phyloP scores from a whole-genome alignment of 2,797 vertebrate genomes.

The Morelia viridis region DNA sequence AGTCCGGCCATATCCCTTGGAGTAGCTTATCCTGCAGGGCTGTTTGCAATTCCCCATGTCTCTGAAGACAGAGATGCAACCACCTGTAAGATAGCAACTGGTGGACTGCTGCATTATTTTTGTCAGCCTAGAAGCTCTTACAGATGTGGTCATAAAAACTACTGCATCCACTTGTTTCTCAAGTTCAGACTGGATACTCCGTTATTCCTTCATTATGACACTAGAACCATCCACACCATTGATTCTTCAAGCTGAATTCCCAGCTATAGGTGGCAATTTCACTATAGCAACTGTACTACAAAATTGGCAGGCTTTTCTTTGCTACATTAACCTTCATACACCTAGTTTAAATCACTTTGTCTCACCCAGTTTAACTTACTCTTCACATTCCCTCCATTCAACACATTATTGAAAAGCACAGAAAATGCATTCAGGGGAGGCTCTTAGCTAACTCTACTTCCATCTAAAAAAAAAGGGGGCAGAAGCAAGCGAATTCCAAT shows the following conservation, averaged over 20 bases:
- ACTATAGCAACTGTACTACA: neutral
- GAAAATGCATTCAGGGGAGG: constrained; percentile 38
- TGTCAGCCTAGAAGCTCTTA: neutral
- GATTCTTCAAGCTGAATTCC: constrained; percentile 1
- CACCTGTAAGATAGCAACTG: neutral
- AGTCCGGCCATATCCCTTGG: neutral
- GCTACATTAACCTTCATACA: constrained; percentile 49
- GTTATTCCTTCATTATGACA: neutral
- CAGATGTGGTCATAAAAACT: neutral
- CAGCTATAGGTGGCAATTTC: neutral
- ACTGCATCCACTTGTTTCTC: neutral
- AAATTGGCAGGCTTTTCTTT: constrained; percentile 4
- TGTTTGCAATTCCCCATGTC: neutral
- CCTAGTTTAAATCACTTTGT: constrained; percentile 55
- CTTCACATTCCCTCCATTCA: constrained; percentile 48
- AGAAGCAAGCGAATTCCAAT: neutral
- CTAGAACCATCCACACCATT: neutral
- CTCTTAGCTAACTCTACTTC: constrained; percentile 41
- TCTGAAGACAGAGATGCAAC: neutral
- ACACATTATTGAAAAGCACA: constrained; percentile 64
- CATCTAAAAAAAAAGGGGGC: constrained; percentile 39
- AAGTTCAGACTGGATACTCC: neutral
- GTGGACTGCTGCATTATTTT: neutral
- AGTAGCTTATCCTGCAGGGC: neutral
- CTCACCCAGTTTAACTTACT: constrained; percentile 62